These are phyloP conservation scores for Eucidaris tribuloides DNA, from an alignment of 35 echinoderm and acorn worm genomes.

Conservation along the genomic window DNA sequence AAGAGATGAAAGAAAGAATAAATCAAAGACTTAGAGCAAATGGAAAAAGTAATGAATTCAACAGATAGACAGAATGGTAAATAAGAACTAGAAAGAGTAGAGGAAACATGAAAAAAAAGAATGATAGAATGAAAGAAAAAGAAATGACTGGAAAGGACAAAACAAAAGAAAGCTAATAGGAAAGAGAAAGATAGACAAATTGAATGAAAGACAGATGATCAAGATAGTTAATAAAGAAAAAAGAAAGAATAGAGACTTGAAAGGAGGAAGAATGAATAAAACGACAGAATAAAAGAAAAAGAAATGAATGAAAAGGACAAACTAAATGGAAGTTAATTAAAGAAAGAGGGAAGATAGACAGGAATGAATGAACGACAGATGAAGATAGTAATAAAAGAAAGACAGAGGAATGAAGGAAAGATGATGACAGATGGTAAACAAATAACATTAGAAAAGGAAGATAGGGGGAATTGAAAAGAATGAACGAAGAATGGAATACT, in stretches of 20 bases:
- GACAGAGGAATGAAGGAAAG: no score
- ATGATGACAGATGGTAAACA: background rate
- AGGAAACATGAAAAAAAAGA: background rate
- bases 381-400: no score
- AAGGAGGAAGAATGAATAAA: background rate
- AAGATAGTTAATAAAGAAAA: background rate
- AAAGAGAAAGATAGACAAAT: no score
- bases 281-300: background rate
- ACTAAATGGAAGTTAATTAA: background rate
- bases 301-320: background rate
- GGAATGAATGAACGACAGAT: no score
- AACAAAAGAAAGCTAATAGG: background rate
- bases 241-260: background rate
- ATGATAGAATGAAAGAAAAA: no score
- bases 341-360: background rate
- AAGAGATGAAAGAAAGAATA: background rate
- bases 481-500: no score
- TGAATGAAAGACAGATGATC: background rate
- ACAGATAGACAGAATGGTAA: background rate
- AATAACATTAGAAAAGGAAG: no score
- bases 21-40: background rate
- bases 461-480: no score
- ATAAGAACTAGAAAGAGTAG: background rate
- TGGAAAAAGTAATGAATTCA: background rate
- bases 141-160: no score